These are phyloP conservation scores for Turritopsis rubra DNA, from an alignment of 30 jellyfish, hydroid and myxozoan genomes.

Conservation along the genomic window DNA sequence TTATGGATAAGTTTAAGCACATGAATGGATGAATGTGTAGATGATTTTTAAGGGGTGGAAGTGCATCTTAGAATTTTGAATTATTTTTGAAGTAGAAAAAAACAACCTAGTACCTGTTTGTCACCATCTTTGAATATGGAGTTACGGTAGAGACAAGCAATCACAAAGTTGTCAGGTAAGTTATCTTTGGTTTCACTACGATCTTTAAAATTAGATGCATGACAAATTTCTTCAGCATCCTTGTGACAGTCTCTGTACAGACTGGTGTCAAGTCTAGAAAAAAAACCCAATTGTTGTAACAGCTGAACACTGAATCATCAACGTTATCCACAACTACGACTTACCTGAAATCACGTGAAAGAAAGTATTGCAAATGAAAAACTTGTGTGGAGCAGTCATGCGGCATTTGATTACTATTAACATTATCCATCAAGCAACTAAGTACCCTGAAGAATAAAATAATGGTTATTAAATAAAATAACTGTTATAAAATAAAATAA, in stretches of 20 bases:
- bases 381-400: slow-evolving; percentile 73
- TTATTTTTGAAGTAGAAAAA: not conserved
- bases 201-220: slow-evolving; percentile 63
- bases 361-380: slow-evolving; percentile 80
- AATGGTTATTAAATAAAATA: not conserved
- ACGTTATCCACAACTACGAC: too few species aligned
- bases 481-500: not conserved
- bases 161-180: slow-evolving; percentile 74
- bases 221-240: slow-evolving; percentile 83
- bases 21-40: too few species aligned
- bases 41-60: too few species aligned
- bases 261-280: slow-evolving; percentile 69
- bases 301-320: too few species aligned
- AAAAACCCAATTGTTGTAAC: not conserved
- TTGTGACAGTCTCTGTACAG: slow-evolving; percentile 72
- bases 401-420: slow-evolving; percentile 56
- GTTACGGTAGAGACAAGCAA: slow-evolving; percentile 79
- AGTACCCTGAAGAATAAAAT: slow-evolving; percentile 50
- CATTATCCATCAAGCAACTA: slow-evolving; percentile 87
- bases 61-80: too few species aligned
- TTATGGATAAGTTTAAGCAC: too few species aligned
- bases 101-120: slow-evolving; percentile 37
- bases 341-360: slow-evolving; percentile 98
- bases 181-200: slow-evolving; percentile 24
- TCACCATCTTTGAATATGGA: slow-evolving; percentile 39